Evolutionary conservation across 1,140 invertebrate genomes (phyloP).

Genomic region (Drosophila tristis): DNA sequence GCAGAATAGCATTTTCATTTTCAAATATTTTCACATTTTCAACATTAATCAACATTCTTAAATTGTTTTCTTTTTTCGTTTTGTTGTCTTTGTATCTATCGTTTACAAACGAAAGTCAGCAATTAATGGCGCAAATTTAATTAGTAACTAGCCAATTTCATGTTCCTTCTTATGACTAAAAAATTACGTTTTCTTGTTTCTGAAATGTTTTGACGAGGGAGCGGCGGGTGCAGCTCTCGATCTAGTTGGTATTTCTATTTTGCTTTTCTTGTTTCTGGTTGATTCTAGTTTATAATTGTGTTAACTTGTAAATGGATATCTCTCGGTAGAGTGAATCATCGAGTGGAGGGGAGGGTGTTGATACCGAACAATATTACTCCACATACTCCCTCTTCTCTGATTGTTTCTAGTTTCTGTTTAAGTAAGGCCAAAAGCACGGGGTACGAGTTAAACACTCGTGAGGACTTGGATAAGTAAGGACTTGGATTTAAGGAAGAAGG

Average conservation of each 20-base stretch:
- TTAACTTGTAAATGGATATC: too few species aligned
- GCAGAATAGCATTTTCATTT: slow-evolving; percentile 41
- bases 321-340: too few species aligned
- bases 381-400: slow-evolving; percentile 25
- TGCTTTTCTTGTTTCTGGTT: too few species aligned
- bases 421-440: slow-evolving; percentile 10
- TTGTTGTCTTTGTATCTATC: slow-evolving; percentile 5
- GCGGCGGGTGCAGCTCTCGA: background rate
- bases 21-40: slow-evolving; percentile 9
- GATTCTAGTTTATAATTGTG: too few species aligned
- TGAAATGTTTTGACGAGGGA: slow-evolving; percentile 28
- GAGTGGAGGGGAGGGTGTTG: too few species aligned
- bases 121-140: slow-evolving; percentile 62
- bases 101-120: slow-evolving; percentile 62
- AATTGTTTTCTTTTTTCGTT: slow-evolving; percentile 5
- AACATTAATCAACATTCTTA: slow-evolving; percentile 27
- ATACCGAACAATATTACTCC: slow-evolving; percentile 45
- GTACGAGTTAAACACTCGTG: too few species aligned
- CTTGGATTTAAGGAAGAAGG: slow-evolving; percentile 2
- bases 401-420: slow-evolving; percentile 39
- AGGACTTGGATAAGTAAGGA: background rate
- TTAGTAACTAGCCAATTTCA: background rate
- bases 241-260: slow-evolving; percentile 16
- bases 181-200: background rate
- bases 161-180: too few species aligned